Evolutionary conservation across 2,888 invertebrate genomes (phyloP), one percentile per base, ranked within the genome.

Genomic region (Acheta domesticus): DNA sequence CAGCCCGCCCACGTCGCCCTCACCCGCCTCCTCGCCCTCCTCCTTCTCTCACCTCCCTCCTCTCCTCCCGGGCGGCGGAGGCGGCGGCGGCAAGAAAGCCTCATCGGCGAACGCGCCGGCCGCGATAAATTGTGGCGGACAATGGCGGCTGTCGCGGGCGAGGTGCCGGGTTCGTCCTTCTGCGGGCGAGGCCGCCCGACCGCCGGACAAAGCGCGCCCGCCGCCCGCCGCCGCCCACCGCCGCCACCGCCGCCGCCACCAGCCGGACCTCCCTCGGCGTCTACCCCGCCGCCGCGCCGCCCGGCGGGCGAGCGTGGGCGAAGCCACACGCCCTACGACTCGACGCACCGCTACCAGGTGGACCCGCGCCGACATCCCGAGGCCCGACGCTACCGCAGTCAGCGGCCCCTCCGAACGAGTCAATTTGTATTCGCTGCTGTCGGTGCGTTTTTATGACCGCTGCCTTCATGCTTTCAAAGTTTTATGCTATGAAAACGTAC

Each of bases 181-280:
- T 77, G 77, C 49, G 77, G 77, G 48, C 75, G 48, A 48, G 75
- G 50, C 48, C 49, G 50, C 23, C 73, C 36, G 20, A 20, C 75
- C 20, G n/a, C 73, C 19, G 74, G 77, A 49, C 62, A 62, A 73
- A 20, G 48, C 16, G 48, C 48, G 21, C 77, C 49, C 77, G 36
- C 23, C 78, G 49, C 78, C 20, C 50, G 50, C 62, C 62, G 1
- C 62, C 62, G 62, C 14, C 4, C 62, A 4, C 16, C 62, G 1
- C 16, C 62, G n/a, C 36, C 36, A 4, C 36, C 36, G 36, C 36
- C 36, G 36, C 36, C 36, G 36, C 36, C 36, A 8, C 36, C 36
- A 36, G 36, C 8, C 36, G 36, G 36, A 36, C 36, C 36, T 36
- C 36, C 36, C 12, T 20, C n/a, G 12, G 12, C 75, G 1, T 36